phyloP scores from a whole-genome alignment of 1,140 invertebrate species.

The Aphelenchoides besseyi region DNA sequence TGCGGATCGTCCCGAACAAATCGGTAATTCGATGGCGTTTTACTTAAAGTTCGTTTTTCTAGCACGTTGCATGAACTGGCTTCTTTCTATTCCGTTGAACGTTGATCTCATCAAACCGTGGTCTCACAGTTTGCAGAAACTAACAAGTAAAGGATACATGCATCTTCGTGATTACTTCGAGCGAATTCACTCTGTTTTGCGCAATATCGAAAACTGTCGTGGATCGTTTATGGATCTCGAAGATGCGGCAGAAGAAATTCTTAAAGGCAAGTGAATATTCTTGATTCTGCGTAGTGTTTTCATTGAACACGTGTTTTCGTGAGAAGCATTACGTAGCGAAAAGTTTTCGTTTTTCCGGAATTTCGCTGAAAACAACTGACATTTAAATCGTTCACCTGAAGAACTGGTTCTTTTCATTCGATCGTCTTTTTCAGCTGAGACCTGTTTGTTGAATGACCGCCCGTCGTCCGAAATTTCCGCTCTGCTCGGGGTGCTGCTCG shows the following conservation, averaged over 20 bases:
- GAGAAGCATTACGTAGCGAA: neutral
- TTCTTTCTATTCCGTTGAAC: conserved; percentile 18
- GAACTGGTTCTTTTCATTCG: too few relatives aligned
- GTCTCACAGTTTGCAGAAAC: conserved; percentile 1
- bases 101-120: conserved; percentile 14
- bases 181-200: conserved; percentile 1
- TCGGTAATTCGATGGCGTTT: neutral
- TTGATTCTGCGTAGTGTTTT: neutral
- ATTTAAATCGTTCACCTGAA: too few relatives aligned
- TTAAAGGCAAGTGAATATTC: conserved; percentile 17
- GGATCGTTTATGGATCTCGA: neutral
- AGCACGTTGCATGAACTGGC: conserved; percentile 33
- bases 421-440: conserved; percentile 46
- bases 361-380: too few relatives aligned
- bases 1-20: conserved; percentile 1
- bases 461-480: conserved; percentile 37
- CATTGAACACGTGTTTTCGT: conserved; percentile 13
- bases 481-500: conserved; percentile 29
- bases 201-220: neutral
- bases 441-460: conserved; percentile 43
- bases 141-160: conserved; percentile 18
- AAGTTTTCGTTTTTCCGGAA: too few relatives aligned
- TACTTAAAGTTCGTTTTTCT: neutral
- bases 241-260: conserved; percentile 15
- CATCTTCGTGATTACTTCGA: conserved; percentile 36